Base-by-base conservation (phyloP, 1,140 invertebrate genomes). In the Triops cancriformis region DNA sequence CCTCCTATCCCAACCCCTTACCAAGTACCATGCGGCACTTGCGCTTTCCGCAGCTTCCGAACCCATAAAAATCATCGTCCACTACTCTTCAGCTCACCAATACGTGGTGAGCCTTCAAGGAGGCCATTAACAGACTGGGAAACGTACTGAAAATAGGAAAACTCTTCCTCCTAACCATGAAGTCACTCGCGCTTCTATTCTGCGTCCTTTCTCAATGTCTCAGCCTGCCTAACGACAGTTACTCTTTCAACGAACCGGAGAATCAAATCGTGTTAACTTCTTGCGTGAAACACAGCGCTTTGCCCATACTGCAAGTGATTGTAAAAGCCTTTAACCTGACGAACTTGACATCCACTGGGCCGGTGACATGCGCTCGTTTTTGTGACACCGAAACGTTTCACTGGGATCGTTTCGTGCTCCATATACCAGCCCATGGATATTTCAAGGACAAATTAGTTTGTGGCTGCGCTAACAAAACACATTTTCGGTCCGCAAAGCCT, bases 361-460 rank as follows among this genome's bases (percentile, higher is more conserved):
- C 76, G 1, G 26, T 72, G 18, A 23, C 64, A 9, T 77, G 76
- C 37, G 76, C 76, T n/a, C 27, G 73, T 37, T 72, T 51, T 37
- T 78, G 73, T 78, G 73, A 43, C 2, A 18, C 28, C 73, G 73
- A 45, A 28, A 31, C 75, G 18, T 26, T 43, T 10, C 45, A n/a
- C 10, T 37, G 26, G 26, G 26, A 45, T 64, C 73, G 51, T 10
- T 43, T 78, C 26, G 7, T 78, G 37, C 72, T 78, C n/a, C 73
- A 78, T 42, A 42, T 78, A 37, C 77, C 77, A 23, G 74, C 73
- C 18, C 18, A 28, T 11, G 77, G 73, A 10, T 27, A 14, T 43
- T 75, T 75, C 1, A 74, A 73, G 26, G 73, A 43, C 73, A 23
- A 42, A 28, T 73, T 75, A 26, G 77, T 78, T 18, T 78, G 77